Evolutionary conservation across 2,113 vertebrate species (phyloP).

Genomic region (Chelonoidis abingdonii): DNA sequence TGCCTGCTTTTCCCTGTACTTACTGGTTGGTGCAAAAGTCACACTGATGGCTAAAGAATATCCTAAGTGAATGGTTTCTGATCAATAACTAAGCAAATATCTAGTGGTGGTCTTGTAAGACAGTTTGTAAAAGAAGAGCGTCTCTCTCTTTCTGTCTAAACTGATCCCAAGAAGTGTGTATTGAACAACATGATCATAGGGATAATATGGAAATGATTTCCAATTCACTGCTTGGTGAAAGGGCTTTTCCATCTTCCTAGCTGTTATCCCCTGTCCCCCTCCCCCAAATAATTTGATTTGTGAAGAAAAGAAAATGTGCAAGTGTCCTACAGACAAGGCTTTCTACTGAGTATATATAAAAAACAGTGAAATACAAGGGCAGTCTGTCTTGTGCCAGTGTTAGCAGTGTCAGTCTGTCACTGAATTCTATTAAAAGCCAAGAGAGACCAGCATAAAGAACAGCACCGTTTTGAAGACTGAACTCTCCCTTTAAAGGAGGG

Average conservation of each 20-base stretch:
- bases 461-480: not conserved
- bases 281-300: not conserved
- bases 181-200: not conserved
- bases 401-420: not conserved
- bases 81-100: not conserved
- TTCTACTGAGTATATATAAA: not conserved
- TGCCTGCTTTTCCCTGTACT: not conserved
- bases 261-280: not conserved
- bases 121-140: not conserved
- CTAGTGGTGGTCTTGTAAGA: not conserved
- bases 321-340: not conserved
- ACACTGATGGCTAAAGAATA: not conserved
- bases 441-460: not conserved
- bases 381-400: not conserved
- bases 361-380: not conserved
- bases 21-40: not conserved
- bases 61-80: not conserved
- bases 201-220: not conserved
- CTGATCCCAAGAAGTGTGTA: not conserved
- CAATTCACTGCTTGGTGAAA: not conserved
- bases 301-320: not conserved
- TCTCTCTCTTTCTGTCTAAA: not conserved
- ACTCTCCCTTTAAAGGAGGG: not conserved
- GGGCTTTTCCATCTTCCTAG: not conserved
- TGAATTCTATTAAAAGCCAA: not conserved